Conservation (phyloP, 2,888 invertebrate genomes). For the Laothoe populi region DNA sequence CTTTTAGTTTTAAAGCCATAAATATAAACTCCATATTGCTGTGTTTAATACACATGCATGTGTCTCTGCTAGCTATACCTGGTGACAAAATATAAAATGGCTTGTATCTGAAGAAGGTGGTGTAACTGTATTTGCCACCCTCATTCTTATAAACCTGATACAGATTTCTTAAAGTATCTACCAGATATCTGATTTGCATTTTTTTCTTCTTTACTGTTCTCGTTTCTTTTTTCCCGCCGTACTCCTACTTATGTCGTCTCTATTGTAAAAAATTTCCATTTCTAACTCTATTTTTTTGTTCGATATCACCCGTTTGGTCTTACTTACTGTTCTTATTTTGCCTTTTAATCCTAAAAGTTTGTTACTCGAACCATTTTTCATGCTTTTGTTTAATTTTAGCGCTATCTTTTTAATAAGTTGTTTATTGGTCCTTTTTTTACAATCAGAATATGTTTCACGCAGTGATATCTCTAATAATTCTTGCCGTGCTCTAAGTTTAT, state of each 20-base stretch:
- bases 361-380: not conserved
- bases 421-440: no score
- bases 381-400: no score
- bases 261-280: not conserved
- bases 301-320: not conserved
- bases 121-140: not conserved
- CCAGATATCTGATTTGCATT: not conserved
- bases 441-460: no score
- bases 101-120: not conserved
- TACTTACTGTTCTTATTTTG: not conserved
- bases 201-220: not conserved
- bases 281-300: not conserved
- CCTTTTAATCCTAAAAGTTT: not conserved
- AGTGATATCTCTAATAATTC: no score
- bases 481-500: no score
- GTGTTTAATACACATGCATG: not conserved
- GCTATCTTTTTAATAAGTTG: no score
- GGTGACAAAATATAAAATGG: not conserved
- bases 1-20: not conserved
- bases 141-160: not conserved
- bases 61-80: not conserved
- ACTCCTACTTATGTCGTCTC: not conserved
- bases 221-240: not conserved
- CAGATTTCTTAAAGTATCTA: not conserved
- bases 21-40: not conserved